phyloP scores from a whole-genome alignment of 2,113 vertebrate species.

The Sander vitreus region DNA sequence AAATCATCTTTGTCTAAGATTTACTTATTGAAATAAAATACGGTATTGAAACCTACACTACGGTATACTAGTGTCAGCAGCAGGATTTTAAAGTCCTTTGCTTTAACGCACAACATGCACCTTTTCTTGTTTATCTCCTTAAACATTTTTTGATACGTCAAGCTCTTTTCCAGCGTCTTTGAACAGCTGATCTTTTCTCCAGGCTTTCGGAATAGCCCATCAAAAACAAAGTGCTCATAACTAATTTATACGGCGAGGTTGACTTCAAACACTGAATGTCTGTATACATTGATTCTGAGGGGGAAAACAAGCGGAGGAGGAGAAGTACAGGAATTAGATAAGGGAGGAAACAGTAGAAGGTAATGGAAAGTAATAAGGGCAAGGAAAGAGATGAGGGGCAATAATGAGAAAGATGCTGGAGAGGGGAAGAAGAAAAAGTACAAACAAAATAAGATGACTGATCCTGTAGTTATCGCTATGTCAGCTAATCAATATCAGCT shows the following conservation, averaged over 20 bases:
- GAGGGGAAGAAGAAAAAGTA: background rate
- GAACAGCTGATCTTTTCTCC: constrained; percentile 23
- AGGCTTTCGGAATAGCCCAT: constrained; percentile 7
- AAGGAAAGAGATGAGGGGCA: background rate
- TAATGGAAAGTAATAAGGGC: constrained; percentile 2
- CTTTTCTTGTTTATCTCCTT: background rate
- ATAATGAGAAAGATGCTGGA: constrained; percentile 11
- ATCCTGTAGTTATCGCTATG: background rate
- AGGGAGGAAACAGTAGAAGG: constrained; percentile 12
- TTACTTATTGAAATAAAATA: background rate
- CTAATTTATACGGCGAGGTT: constrained; percentile 23
- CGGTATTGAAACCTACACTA: background rate
- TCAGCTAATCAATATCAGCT: constrained; percentile 36
- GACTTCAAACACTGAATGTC: constrained; percentile 36
- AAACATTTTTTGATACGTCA: constrained; percentile 1
- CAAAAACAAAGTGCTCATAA: constrained; percentile 36
- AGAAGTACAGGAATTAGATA: constrained; percentile 4
- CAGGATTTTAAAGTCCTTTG: background rate
- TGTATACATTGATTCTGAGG: constrained; percentile 12
- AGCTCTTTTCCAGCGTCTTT: constrained; percentile 8
- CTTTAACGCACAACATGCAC: constrained; percentile 3
- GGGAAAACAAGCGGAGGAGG: constrained; percentile 8
- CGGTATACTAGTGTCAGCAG: background rate
- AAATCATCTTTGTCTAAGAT: too few species aligned
- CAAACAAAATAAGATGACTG: background rate